Percentiles rank a stretch among this genome's conserved stretches.
These are phyloP conservation scores for Nothobranchius kuhntae DNA, from an alignment of 2,113 vertebrate species.

Conservation along the genomic window DNA sequence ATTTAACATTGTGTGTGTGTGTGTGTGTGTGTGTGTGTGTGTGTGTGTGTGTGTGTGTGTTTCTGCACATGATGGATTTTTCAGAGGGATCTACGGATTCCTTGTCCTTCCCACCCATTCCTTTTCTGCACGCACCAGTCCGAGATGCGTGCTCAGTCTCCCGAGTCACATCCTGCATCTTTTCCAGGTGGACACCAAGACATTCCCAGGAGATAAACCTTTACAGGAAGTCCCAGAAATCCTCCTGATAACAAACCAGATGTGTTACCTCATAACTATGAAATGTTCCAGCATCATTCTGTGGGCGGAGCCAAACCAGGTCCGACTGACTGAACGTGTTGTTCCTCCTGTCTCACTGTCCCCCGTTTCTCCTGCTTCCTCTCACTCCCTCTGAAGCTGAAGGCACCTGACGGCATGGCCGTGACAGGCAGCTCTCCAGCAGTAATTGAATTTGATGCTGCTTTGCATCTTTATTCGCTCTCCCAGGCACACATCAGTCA, in stretches of 20 bases:
- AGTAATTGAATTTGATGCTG: conserved; percentile 57
- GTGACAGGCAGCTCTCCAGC: conserved; percentile 52
- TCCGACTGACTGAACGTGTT: too few relatives aligned
- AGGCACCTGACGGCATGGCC: conserved; percentile 39
- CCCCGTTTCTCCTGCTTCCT: conserved; percentile 1
- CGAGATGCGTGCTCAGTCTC: background rate
- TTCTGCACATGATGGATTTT: background rate
- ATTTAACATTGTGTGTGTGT: background rate
- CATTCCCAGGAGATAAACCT: background rate
- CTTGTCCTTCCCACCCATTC: background rate
- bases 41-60: too few relatives aligned
- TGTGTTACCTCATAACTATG: too few relatives aligned
- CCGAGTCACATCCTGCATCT: background rate
- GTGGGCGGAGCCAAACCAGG: too few relatives aligned
- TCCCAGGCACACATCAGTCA: conserved; percentile 36
- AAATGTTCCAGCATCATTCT: too few relatives aligned
- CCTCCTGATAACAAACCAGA: background rate
- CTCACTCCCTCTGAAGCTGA: conserved; percentile 18
- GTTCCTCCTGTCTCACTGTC: background rate
- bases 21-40: background rate
- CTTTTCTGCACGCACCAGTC: background rate
- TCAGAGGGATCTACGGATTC: background rate
- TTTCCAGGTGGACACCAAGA: background rate
- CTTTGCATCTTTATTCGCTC: conserved; percentile 48
- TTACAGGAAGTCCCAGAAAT: background rate